phyloP scores from a whole-genome alignment of 2,113 vertebrate genomes.

The Myotis yumanensis region DNA sequence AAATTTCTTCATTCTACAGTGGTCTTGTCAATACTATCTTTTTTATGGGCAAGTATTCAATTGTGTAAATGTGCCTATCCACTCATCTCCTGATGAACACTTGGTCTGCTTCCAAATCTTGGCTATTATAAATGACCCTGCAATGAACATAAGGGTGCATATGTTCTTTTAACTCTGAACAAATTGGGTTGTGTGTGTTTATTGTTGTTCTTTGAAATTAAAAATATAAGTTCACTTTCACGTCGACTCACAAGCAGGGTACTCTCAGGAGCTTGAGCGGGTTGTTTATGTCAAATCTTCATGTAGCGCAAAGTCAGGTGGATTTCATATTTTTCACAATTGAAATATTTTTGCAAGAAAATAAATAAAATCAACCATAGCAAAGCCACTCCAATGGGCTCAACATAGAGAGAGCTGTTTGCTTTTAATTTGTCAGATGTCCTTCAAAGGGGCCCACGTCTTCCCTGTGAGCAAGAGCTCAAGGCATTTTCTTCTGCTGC shows the following conservation, averaged over 20 bases:
- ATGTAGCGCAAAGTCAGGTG: neutral
- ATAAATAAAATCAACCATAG: neutral
- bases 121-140: too few species aligned
- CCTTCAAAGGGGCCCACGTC: neutral
- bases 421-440: neutral
- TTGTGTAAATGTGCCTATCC: too few species aligned
- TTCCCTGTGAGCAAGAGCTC: neutral
- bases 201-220: neutral
- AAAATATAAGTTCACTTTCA: neutral
- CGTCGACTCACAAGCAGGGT: neutral
- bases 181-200: neutral
- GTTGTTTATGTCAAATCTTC: neutral
- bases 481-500: neutral
- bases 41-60: too few species aligned
- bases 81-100: too few species aligned
- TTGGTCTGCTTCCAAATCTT: too few species aligned
- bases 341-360: neutral
- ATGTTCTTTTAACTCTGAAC: neutral
- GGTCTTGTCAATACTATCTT: neutral
- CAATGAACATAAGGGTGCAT: too few species aligned
- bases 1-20: neutral
- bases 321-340: neutral
- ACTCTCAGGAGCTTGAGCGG: too few species aligned
- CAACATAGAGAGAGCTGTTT: neutral
- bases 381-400: neutral